Evolutionary conservation across 2,888 invertebrate species (phyloP), one percentile per base, ranked within the genome.

Genomic region (Morpho deidamia): DNA sequence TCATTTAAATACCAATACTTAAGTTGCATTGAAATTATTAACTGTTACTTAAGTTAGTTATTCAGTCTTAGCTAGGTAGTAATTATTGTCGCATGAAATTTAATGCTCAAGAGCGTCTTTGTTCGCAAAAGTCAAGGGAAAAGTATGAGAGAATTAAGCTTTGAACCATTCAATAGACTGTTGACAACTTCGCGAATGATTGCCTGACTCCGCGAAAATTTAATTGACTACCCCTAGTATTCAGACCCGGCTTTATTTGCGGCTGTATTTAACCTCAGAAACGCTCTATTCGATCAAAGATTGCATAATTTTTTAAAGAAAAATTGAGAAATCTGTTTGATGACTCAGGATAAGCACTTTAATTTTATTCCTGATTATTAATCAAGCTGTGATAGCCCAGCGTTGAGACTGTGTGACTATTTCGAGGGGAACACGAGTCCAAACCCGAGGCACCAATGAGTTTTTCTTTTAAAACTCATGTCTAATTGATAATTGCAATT

Each of bases 91-190:
- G 1, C 37, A 10, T 37, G 8, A 37, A 37, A n/a, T 37, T 37
- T n/a, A 10, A 10, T n/a, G n/a, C 37, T 10, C n/a, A 8, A 37
- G 9, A 37, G 32, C 12, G 8, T 41, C 33, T 48, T 12, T 11
- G n/a, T 40, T 34, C 8, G 10, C 40, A 48, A 11, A 48, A 48
- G 12, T 48, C 12, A 11, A 41, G 48, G 32, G 33, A 32, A 48
- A 48, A 41, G 33, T 40, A 34, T 38, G 10, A 33, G 40, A 40
- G 12, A 48, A 48, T 48, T 7, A 40, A 48, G 40, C 40, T 33
- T 7, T 33, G 34, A 34, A 48, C 40, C 48, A 32, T 48, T 48
- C 39, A 48, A 48, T 39, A 40, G 40, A 40, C 33, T 40, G 48
- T 48, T 40, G 48, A 41, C 40, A 32, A 34, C 38, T 11, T 23